Evolutionary conservation across 2,113 vertebrate genomes (phyloP), one percentile per base, ranked within the genome.

Genomic region (Nanorana parkeri): DNA sequence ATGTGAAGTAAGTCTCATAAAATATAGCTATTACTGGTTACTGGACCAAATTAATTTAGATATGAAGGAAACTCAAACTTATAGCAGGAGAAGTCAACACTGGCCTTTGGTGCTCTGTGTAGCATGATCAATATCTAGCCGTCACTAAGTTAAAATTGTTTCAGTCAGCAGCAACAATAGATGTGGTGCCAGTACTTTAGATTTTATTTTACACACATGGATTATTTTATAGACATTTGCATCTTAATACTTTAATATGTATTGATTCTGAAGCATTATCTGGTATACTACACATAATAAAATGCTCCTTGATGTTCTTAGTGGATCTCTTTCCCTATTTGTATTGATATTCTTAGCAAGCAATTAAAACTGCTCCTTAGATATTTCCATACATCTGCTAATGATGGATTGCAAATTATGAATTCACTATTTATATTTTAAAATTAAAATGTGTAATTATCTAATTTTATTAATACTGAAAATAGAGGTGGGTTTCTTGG

Each of bases 161-260:
- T 75, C 72, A 61, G 71, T 75, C 72, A 75, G 72, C 72, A 75
- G 7, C 72, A 61, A 23, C 26, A 16, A 75, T 60, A 56, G 29
- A 75, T 75, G 55, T 75, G 72, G 72, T 75, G 72, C 72, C 72
- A 75, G 72, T 61, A 55, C 71, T 61, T 36, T 61, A 61, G 72
- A 75, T 75, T 75, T 61, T 75, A 75, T 75, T 75, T 75, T 75
- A 75, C 72, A 75, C 72, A 75, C 72, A 75, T 75, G 72, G 72
- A 75, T 75, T 75, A 75, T 75, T 75, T 75, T 75, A 78, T 78
- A 67, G 61, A 54, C 47, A 78, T 78, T 78, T 78, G 76, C 76
- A 78, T 78, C 61, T 66, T 78, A 78, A 78, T 66, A 78, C 76
- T 58, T 65, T 78, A 54, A 78, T 65, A 66, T 54, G 20, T 78